These are phyloP conservation scores for Listronotus bonariensis DNA, from an alignment of 1,140 invertebrate species.

Conservation along the genomic window DNA sequence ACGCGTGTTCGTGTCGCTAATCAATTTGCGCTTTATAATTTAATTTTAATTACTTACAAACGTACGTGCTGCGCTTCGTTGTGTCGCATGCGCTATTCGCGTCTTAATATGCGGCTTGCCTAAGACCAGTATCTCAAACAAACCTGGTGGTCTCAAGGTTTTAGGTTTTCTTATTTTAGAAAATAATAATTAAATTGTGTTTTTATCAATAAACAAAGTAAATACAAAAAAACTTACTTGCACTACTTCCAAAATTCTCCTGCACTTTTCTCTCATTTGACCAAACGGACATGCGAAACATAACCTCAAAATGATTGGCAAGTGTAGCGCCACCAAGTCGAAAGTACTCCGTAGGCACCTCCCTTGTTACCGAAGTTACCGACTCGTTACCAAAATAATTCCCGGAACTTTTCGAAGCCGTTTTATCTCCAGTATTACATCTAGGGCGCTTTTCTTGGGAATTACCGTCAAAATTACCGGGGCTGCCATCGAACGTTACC, in stretches of 20 bases:
- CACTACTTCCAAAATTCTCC: slow-evolving; percentile 62
- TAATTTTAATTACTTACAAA: no score
- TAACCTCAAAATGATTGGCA: slow-evolving; percentile 63
- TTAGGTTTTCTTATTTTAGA: no score
- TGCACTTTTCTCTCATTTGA: slow-evolving; percentile 63
- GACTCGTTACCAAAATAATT: slow-evolving; percentile 23
- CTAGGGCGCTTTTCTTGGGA: slow-evolving; percentile 22
- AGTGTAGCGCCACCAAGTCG: slow-evolving; percentile 61
- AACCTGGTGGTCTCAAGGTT: no score
- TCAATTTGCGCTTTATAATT: no score
- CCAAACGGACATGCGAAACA: slow-evolving; percentile 64
- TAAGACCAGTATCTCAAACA: no score
- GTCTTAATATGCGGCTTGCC: no score
- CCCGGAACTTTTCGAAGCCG: slow-evolving; percentile 12
- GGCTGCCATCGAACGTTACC: neutral
- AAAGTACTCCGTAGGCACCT: slow-evolving; percentile 56
- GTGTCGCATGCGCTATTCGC: no score
- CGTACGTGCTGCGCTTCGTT: no score
- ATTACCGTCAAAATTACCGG: neutral
- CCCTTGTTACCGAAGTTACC: neutral
- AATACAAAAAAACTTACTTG: slow-evolving; percentile 58
- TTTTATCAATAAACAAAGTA: no score
- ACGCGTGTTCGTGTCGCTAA: no score
- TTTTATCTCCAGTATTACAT: slow-evolving; percentile 32
- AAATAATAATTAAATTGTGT: no score